Conservation (phyloP, 1,140 invertebrate species). For the Trinorchestia longiramus region DNA sequence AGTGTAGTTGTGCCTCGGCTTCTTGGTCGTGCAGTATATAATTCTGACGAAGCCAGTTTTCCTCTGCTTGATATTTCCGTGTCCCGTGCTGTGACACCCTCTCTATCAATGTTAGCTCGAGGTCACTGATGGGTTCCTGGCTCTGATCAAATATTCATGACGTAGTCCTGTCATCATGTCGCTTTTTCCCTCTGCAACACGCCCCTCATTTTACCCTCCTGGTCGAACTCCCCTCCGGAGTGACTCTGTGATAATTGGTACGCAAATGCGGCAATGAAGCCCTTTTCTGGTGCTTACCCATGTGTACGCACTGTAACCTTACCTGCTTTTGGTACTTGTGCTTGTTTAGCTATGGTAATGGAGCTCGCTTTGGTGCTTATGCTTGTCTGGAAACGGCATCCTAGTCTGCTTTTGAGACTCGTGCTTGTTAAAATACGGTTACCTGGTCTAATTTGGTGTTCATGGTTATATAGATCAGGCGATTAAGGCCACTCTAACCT, state of each 20-base stretch:
- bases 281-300: not conserved
- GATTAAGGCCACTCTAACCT: no score
- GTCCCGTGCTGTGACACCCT: not conserved
- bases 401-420: not conserved
- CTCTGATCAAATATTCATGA: conserved; percentile 42
- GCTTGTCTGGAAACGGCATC: not conserved
- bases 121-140: conserved; percentile 11
- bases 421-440: not conserved
- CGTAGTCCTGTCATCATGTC: conserved; percentile 14
- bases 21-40: not conserved
- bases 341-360: not conserved
- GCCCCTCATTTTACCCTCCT: conserved; percentile 18
- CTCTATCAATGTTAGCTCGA: conserved; percentile 11
- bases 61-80: not conserved
- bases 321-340: not conserved
- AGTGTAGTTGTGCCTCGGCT: not conserved
- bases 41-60: not conserved
- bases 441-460: not conserved
- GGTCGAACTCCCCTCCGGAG: not conserved
- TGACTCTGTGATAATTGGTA: conserved; percentile 24
- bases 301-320: not conserved
- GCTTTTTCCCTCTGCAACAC: conserved; percentile 19
- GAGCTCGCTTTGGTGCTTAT: not conserved
- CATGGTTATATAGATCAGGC: not conserved
- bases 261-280: conserved; percentile 32